phyloP scores from a whole-genome alignment of 2,797 vertebrate genomes.

The Epinephelus malabaricus region DNA sequence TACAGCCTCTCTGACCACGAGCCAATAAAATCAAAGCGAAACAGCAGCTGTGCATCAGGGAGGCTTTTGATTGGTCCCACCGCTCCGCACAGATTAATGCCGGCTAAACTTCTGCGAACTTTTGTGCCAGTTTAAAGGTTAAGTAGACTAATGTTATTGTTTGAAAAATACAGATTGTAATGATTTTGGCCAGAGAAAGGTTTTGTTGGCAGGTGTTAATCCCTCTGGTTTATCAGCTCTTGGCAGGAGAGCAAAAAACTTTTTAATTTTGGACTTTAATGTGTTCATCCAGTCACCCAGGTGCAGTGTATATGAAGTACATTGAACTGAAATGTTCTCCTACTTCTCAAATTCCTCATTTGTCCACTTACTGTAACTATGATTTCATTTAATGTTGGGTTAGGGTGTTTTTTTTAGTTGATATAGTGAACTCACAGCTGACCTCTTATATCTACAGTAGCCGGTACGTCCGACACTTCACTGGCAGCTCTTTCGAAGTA shows the following conservation, averaged over 20 bases:
- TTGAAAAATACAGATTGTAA: conserved; percentile 5
- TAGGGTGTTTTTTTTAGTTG: too few species aligned
- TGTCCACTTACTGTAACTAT: too few species aligned
- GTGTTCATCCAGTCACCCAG: too few species aligned
- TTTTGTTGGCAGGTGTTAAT: conserved; percentile 36
- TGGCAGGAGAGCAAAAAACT: conserved; percentile 3
- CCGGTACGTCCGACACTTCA: neutral
- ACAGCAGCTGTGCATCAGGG: neutral
- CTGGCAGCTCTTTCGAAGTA: neutral
- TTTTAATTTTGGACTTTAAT: neutral
- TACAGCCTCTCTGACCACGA: conserved; percentile 5
- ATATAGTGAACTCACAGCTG: neutral
- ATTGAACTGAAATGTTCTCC: too few species aligned
- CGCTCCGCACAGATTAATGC: neutral
- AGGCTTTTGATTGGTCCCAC: neutral
- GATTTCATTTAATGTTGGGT: too few species aligned
- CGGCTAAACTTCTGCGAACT: neutral
- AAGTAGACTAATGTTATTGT: neutral
- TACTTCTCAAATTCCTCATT: too few species aligned
- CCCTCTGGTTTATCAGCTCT: conserved; percentile 28
- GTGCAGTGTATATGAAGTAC: too few species aligned
- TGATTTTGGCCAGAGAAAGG: conserved; percentile 23
- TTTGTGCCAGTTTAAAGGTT: conserved; percentile 1
- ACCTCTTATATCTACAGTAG: neutral
- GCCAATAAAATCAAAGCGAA: conserved; percentile 31